phyloP scores from a whole-genome alignment of 2,113 vertebrate genomes.

The Microtus ochrogaster region DNA sequence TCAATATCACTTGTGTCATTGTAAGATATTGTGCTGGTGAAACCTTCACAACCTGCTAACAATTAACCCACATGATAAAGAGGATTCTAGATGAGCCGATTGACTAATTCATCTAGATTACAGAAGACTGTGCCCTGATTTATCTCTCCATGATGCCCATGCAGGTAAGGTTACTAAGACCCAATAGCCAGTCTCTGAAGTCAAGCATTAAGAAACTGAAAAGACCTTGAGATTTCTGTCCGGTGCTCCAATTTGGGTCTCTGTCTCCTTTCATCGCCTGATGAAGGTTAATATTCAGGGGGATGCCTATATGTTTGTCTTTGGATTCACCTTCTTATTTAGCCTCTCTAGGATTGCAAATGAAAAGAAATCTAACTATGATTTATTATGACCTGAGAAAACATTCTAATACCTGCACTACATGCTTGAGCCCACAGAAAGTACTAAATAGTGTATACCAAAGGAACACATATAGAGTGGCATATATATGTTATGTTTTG shows the following conservation, averaged over 20 bases:
- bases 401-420: not conserved
- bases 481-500: not conserved
- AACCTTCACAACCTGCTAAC: not conserved
- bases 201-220: not conserved
- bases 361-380: not conserved
- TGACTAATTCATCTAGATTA: not conserved
- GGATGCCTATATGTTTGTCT: no score
- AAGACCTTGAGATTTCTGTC: no score
- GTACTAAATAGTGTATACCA: not conserved
- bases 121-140: not conserved
- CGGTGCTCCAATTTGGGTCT: no score
- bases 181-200: not conserved
- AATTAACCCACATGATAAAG: not conserved
- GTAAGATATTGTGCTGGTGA: not conserved
- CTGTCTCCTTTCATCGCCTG: no score
- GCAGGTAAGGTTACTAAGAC: not conserved
- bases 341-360: no score
- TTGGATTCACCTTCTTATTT: no score
- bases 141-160: not conserved
- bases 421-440: not conserved
- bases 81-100: not conserved
- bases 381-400: not conserved
- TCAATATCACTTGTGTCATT: not conserved
- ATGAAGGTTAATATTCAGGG: no score
- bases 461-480: not conserved